phyloP scores from a whole-genome alignment of 2,113 vertebrate species.

The Campylorhamphus procurvoides region DNA sequence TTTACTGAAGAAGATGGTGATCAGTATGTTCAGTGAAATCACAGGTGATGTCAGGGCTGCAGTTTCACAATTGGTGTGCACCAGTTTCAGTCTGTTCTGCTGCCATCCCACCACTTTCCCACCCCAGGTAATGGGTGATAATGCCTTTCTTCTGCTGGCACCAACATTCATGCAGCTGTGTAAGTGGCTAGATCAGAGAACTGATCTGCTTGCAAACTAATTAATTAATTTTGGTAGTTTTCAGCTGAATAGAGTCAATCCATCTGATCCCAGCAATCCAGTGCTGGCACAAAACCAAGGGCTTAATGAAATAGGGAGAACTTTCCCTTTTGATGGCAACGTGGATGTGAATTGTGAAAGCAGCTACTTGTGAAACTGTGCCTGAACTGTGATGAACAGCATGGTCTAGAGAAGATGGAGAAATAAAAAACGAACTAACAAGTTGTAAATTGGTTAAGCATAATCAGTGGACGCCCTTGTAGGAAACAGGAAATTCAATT shows the following conservation, averaged over 20 bases:
- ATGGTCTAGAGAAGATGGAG: constrained; percentile 6
- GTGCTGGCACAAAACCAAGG: neutral
- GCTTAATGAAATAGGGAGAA: constrained; percentile 5
- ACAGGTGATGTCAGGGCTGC: neutral
- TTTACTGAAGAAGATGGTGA: neutral
- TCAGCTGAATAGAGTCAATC: constrained; percentile 26
- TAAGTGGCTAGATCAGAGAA: constrained; percentile 20
- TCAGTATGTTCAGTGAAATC: neutral
- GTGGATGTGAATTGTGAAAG: constrained; percentile 26
- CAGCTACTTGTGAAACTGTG: constrained; percentile 20
- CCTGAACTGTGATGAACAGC: constrained; percentile 25
- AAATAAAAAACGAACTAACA: constrained; percentile 54
- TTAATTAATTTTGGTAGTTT: constrained; percentile 53
- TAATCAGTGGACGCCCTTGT: neutral
- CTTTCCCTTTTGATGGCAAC: constrained; percentile 46
- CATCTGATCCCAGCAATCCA: constrained; percentile 32
- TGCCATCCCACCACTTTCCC: constrained; percentile 28
- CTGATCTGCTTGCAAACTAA: constrained; percentile 40
- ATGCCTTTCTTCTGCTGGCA: constrained; percentile 34
- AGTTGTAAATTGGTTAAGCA: constrained; percentile 20
- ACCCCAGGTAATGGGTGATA: neutral
- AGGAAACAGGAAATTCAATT: neutral
- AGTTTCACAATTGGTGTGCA: neutral
- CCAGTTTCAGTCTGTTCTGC: neutral
- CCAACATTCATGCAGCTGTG: neutral